These are phyloP conservation scores for Epinotia demarniana DNA, from an alignment of 2,888 invertebrate species.

Conservation along the genomic window DNA sequence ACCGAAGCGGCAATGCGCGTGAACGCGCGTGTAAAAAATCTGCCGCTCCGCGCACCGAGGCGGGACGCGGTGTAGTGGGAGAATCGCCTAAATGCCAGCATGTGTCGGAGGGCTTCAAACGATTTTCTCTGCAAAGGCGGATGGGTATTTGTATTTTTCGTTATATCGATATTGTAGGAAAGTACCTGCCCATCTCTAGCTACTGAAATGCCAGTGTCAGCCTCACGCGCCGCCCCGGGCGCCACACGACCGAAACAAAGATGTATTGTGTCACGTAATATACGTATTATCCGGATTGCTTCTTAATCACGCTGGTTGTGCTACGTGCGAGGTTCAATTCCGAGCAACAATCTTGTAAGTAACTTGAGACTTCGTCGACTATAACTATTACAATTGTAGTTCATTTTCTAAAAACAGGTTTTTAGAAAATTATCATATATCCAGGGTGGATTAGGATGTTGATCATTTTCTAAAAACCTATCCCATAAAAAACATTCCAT, in stretches of 20 bases:
- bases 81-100: too few species aligned
- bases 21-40: too few species aligned
- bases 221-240: constrained; percentile 6
- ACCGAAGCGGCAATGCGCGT: too few species aligned
- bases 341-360: background rate
- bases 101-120: too few species aligned
- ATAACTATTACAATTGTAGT: background rate
- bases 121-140: too few species aligned
- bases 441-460: background rate
- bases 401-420: too few species aligned
- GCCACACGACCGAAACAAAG: constrained; percentile 14
- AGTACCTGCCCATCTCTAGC: background rate
- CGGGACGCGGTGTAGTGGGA: too few species aligned
- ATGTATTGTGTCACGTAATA: constrained; percentile 26
- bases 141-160: too few species aligned
- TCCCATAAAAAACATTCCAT: too few species aligned
- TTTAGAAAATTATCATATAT: too few species aligned
- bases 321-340: background rate
- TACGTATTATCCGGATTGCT: constrained; percentile 24
- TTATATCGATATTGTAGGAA: background rate
- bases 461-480: too few species aligned
- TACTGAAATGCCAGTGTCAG: constrained; percentile 11
- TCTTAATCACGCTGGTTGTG: constrained; percentile 16
- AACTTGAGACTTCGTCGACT: background rate
- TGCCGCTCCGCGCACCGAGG: too few species aligned